These are phyloP conservation scores for Callopanchax toddi DNA, from an alignment of 2,113 vertebrate species.

Conservation along the genomic window DNA sequence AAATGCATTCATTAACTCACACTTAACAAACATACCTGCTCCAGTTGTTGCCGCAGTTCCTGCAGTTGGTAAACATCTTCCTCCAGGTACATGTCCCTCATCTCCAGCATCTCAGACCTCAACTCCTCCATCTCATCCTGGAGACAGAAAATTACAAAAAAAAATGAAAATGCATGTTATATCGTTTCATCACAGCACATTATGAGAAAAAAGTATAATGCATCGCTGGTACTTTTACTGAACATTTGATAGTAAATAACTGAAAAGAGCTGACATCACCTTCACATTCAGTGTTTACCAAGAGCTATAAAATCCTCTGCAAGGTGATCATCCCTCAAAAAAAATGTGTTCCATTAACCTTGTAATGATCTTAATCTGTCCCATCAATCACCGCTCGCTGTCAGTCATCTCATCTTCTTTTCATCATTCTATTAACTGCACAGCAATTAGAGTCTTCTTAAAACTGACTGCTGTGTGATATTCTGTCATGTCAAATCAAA, in stretches of 20 bases:
- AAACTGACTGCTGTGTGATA: constrained; percentile 14
- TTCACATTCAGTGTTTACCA: neutral
- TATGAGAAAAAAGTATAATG: neutral
- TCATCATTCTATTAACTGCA: constrained; percentile 24
- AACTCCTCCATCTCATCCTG: constrained; percentile 98
- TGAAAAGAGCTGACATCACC: neutral
- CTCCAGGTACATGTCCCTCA: constrained; percentile 98
- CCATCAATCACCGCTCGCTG: constrained; percentile 10
- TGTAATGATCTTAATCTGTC: neutral
- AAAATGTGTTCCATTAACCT: constrained; percentile 22
- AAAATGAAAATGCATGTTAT: neutral
- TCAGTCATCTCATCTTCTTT: neutral
- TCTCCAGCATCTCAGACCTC: constrained; percentile 97
- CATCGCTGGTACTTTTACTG: neutral
- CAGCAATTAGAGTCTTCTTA: constrained; percentile 20
- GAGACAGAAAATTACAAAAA: neutral
- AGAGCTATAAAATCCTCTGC: constrained; percentile 4
- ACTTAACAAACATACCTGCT: constrained; percentile 77
- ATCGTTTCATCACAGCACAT: neutral
- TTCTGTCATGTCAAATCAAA: constrained; percentile 19
- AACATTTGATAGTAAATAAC: constrained; percentile 4
- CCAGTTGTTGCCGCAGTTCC: constrained; percentile 95
- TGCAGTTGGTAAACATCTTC: constrained; percentile 98
- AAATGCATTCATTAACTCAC: neutral
- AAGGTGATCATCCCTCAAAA: neutral